phyloP scores from a whole-genome alignment of 2,797 vertebrate species.

The Parauchenoglanis punctatus region DNA sequence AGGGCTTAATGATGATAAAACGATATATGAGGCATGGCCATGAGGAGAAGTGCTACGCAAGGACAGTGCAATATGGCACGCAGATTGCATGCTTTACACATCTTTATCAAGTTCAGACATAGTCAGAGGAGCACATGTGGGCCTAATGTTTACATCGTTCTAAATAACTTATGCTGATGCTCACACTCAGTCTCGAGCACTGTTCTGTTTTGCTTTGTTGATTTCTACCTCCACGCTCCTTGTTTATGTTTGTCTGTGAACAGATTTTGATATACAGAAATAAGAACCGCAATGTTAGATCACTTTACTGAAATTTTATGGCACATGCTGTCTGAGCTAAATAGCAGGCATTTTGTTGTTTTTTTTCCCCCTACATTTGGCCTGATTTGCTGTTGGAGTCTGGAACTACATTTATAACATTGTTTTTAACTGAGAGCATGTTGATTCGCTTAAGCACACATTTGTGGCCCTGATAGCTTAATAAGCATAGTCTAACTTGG shows the following conservation, averaged over 20 bases:
- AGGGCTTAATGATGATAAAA: constrained; percentile 69
- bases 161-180: constrained; percentile 22
- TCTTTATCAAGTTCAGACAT: constrained; percentile 44
- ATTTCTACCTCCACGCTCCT: not conserved
- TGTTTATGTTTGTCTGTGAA: constrained; percentile 11
- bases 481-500: constrained; percentile 49
- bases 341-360: not conserved
- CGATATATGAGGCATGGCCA: constrained; percentile 56
- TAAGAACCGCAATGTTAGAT: constrained; percentile 32
- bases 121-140: constrained; percentile 28
- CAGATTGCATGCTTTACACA: constrained; percentile 42
- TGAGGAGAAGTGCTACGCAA: constrained; percentile 33
- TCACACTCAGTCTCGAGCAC: not conserved
- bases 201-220: constrained; percentile 1
- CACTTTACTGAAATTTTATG: constrained; percentile 31
- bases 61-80: constrained; percentile 45
- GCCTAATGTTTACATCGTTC: constrained; percentile 27
- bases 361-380: constrained; percentile 17
- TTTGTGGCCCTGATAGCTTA: constrained; percentile 48
- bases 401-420: constrained; percentile 23
- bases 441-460: constrained; percentile 39
- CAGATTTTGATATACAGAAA: constrained; percentile 27
- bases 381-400: constrained; percentile 30
- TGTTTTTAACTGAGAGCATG: constrained; percentile 30
- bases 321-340: constrained; percentile 16